Evolutionary conservation across 2,888 invertebrate species (phyloP).

Genomic region (Lamellibrachia satsuma): DNA sequence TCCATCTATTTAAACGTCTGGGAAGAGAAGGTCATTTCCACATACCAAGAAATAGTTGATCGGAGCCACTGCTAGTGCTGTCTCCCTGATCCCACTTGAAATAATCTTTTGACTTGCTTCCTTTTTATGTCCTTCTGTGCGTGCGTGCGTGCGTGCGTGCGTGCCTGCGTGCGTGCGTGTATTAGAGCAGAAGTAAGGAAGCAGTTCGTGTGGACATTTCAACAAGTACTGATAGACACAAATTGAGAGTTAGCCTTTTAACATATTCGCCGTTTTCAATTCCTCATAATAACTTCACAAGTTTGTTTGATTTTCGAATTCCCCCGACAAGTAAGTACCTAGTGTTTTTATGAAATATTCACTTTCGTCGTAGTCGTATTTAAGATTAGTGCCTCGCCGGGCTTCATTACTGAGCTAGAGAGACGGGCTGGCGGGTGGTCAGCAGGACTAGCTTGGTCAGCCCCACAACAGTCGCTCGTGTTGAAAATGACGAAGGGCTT

Average conservation of each 20-base stretch:
- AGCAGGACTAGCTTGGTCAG: background rate
- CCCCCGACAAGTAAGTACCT: background rate
- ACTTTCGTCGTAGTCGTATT: background rate
- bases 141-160: too few species aligned
- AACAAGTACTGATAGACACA: background rate
- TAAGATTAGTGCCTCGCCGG: background rate
- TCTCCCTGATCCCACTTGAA: too few species aligned
- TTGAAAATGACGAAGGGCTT: background rate
- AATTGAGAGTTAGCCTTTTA: background rate
- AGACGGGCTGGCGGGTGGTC: background rate
- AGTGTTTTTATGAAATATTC: background rate
- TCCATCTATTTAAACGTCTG: too few species aligned
- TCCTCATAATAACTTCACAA: background rate
- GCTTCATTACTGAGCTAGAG: background rate
- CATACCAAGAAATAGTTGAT: too few species aligned
- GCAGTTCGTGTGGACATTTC: background rate
- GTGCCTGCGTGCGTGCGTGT: background rate
- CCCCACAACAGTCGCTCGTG: background rate
- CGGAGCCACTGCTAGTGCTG: too few species aligned
- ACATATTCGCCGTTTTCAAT: background rate
- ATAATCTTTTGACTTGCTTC: too few species aligned
- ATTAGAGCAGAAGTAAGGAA: background rate
- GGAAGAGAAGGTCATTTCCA: too few species aligned
- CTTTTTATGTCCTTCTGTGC: too few species aligned
- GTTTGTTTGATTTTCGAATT: background rate